Evolutionary conservation across 2,888 invertebrate genomes (phyloP), one percentile per base, ranked within the genome.

Genomic region (Diarsia rubi): DNA sequence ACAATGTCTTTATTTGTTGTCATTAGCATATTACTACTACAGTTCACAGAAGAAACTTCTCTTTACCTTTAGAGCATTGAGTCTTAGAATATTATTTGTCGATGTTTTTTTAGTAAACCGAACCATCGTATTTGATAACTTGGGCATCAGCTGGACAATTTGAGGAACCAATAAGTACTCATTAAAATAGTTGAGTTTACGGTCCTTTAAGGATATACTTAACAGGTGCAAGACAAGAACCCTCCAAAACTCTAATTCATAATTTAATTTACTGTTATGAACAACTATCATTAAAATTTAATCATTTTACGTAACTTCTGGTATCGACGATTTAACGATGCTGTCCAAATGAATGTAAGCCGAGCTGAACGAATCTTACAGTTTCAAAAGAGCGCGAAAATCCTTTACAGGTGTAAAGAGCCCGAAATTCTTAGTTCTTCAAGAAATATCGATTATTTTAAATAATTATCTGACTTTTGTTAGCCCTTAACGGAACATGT

Each of bases 1-100:
- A 62, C 73, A 77, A 81, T 75, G 76, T 45, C 65, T 75, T 68
- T 65, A 84, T 81, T 77, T 84, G 73, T 71, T 19, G 12, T 79
- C 68, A 82, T 86, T 75, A 68, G 66, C 81, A 86, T 84, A 73
- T 70, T 63, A 71, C 75, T 69, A 68, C 24, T 42, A 62, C 42
- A 62, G 49, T 72, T 74, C 47, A n/a, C 31, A 57, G 67, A 68
- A 65, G 49, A 37, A 24, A 67, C 24, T 60, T 81, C 45, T 45
- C 16, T 27, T 45, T n/a, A 11, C 3, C n/a, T 45, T 5, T 45
- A 21, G 63, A 27, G 9, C 59, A 57, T 63, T 63, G 62, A n/a
- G n/a, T 57, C n/a, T 44, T 6, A 37, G n/a, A 66, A 47, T 42
- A 19, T 19, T 14, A 47, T 57, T 78, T 19, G 52, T 16, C 27